phyloP scores from a whole-genome alignment of 2,113 vertebrate species.

The Fukomys damarensis region DNA sequence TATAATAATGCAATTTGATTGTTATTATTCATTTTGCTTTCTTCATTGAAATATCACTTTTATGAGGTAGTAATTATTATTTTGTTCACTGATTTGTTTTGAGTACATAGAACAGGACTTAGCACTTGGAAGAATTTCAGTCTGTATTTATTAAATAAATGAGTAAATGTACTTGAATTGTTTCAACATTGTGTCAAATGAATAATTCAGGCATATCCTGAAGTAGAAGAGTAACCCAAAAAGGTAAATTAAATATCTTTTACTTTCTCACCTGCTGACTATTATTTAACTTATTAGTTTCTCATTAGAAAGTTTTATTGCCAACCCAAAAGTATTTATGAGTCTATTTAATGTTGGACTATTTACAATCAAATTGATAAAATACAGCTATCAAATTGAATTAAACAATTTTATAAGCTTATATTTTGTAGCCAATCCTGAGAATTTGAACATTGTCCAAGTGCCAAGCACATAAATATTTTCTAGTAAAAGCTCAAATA shows the following conservation, averaged over 20 bases:
- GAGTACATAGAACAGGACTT: not conserved
- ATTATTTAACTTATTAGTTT: not conserved
- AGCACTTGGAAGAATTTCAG: not conserved
- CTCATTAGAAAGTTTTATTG: not conserved
- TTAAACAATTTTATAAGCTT: not conserved
- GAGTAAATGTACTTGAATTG: not conserved
- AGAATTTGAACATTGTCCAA: not conserved
- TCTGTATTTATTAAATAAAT: not conserved
- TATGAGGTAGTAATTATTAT: not conserved
- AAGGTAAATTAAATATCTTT: not conserved
- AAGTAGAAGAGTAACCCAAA: not conserved
- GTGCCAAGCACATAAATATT: not conserved
- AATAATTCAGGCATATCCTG: not conserved
- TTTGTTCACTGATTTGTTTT: not conserved
- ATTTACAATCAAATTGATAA: conserved; percentile 35
- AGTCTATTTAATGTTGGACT: not conserved
- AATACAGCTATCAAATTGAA: not conserved
- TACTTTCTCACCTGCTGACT: not conserved
- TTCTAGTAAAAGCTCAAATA: conserved; percentile 26
- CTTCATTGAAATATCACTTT: not conserved
- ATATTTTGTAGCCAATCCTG: not conserved
- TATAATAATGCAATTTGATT: not conserved
- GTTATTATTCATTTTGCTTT: not conserved
- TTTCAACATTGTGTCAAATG: not conserved
- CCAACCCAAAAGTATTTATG: conserved; percentile 21